Evolutionary conservation across 2,797 vertebrate species (phyloP), one percentile per base, ranked within the genome.

Genomic region (Manis javanica): DNA sequence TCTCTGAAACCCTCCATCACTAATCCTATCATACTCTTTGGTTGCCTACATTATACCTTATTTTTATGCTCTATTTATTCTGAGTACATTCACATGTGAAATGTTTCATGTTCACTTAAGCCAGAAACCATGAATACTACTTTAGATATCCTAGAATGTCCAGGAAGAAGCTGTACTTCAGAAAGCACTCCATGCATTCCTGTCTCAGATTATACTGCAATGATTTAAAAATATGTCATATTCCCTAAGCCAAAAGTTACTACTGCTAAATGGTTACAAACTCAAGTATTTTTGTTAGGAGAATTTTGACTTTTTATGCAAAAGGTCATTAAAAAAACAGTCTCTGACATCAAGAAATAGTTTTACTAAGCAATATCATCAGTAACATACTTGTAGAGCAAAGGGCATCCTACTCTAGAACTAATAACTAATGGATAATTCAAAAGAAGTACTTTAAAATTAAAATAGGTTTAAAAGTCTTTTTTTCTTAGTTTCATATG

Each of bases 401-500:
- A 51, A 82, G 31, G 34, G 0, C 10, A 85, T 46, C 46, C 46
- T 46, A 46, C 24, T 84, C 87, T 66, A 79, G 82, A 86, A 23
- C 66, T 9, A 61, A 78, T n/a, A 86, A 23, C 66, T 9, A 61
- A 78, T n/a, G 93, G 61, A 66, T 85, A 61, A 74, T 83, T 69
- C 66, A 78, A 91, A 90, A 83, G 18, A 61, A 75, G 4, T 63
- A 71, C 29, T 81, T 94, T 83, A 78, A 97, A 94, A 94, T 87
- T 94, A 90, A 96, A 90, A n/a, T 61, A 34, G 7, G 3, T 61
- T 95, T 90, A 13, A 93, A 97, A 74, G 87, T 2, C 1, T 49
- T 72, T 95, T 42, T 87, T 88, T 59, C 87, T 87, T 19, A 85
- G n/a, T 92, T 96, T 92, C 53, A 68, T 94, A 97, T 91, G 82